Evolutionary conservation across 2,797 vertebrate species (phyloP).

Genomic region (Hipposideros larvatus): DNA sequence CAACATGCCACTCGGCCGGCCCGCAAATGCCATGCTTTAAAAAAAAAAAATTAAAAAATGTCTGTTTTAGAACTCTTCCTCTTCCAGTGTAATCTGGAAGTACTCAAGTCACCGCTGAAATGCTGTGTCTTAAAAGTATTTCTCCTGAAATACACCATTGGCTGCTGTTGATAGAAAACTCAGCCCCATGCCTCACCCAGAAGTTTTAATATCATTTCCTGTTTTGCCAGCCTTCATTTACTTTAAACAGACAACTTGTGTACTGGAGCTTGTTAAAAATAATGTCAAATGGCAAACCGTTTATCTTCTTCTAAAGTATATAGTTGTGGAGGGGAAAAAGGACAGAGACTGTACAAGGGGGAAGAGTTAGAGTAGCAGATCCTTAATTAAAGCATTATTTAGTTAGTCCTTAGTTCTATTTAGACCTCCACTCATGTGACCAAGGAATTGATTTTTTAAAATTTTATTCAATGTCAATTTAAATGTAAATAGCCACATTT

Average conservation of each 20-base stretch:
- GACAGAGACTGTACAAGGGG: background rate
- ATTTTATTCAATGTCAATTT: constrained; percentile 36
- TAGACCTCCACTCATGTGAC: background rate
- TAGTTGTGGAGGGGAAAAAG: background rate
- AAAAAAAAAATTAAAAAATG: background rate
- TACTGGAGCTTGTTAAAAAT: background rate
- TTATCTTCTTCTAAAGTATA: background rate
- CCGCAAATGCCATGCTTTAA: background rate
- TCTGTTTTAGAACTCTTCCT: constrained; percentile 40
- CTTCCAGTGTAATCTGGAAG: background rate
- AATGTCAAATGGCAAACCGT: background rate
- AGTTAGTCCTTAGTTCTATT: background rate
- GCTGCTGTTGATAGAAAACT: background rate
- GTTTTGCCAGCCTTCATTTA: background rate
- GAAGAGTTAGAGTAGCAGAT: background rate
- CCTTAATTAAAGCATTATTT: background rate
- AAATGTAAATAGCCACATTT: constrained; percentile 40
- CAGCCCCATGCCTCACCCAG: background rate
- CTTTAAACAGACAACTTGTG: background rate
- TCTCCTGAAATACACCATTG: background rate
- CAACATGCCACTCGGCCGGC: no score
- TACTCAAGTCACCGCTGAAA: background rate
- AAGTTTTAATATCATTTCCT: background rate
- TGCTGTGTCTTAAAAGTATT: background rate
- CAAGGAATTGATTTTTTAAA: background rate